These are phyloP conservation scores for Thalassaphorura encarpata DNA, from an alignment of 1,140 invertebrate genomes.

Conservation along the genomic window DNA sequence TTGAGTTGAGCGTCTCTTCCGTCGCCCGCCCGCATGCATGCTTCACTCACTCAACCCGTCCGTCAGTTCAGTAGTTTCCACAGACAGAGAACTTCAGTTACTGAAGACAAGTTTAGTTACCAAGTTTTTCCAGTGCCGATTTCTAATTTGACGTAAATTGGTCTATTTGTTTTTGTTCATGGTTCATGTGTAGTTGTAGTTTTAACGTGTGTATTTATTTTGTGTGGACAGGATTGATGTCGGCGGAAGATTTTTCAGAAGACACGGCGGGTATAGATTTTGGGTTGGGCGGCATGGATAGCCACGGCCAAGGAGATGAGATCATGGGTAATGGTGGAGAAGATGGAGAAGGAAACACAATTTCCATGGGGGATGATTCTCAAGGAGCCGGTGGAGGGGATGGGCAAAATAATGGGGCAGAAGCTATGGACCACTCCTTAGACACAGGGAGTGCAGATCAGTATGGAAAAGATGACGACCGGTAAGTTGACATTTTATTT, in stretches of 20 bases:
- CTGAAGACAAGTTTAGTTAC: neutral
- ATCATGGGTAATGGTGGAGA: slow-evolving; percentile 9
- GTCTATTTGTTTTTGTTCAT: neutral
- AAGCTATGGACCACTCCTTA: slow-evolving; percentile 25
- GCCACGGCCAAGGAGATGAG: slow-evolving; percentile 12
- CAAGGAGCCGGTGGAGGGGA: neutral
- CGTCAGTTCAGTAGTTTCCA: neutral
- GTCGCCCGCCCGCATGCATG: too few species aligned
- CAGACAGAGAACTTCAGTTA: neutral
- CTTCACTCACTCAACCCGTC: too few species aligned
- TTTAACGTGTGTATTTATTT: neutral
- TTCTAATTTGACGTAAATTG: neutral
- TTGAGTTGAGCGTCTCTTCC: too few species aligned
- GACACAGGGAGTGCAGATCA: slow-evolving; percentile 26
- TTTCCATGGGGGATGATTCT: slow-evolving; percentile 17
- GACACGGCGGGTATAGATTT: slow-evolving; percentile 30
- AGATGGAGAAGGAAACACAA: slow-evolving; percentile 23
- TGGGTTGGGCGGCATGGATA: slow-evolving; percentile 16
- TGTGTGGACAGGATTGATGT: slow-evolving; percentile 8
- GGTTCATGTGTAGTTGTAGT: neutral
- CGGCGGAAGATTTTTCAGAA: slow-evolving; percentile 31
- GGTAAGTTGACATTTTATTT: too few species aligned
- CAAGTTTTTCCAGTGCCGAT: too few species aligned
- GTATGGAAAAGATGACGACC: slow-evolving; percentile 28
- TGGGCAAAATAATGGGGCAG: slow-evolving; percentile 5